Conservation (phyloP, 2,888 invertebrate genomes). For the Vanessa cardui region DNA sequence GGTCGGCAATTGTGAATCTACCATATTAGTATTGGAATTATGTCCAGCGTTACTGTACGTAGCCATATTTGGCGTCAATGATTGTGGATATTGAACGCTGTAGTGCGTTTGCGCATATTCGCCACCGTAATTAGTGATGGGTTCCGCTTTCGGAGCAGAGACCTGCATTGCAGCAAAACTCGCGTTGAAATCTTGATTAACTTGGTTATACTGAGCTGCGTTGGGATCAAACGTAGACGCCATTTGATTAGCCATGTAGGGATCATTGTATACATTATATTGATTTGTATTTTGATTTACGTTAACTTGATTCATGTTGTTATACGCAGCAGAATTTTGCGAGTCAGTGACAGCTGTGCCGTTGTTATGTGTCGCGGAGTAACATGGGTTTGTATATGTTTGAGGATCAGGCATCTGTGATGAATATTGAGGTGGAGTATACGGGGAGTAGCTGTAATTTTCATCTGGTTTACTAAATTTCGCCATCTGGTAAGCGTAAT, state of each 20-base stretch:
- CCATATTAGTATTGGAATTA: slow-evolving; percentile 56
- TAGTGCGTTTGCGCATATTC: slow-evolving; percentile 72
- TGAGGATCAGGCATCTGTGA: slow-evolving; percentile 59
- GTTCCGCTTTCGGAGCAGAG: slow-evolving; percentile 54
- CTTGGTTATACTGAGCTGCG: slow-evolving; percentile 46
- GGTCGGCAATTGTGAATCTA: slow-evolving; percentile 55
- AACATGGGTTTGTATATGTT: slow-evolving; percentile 65
- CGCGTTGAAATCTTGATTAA: slow-evolving; percentile 54
- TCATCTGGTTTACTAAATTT: slow-evolving; percentile 62
- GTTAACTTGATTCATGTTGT: slow-evolving; percentile 44
- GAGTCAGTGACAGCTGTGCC: slow-evolving; percentile 63
- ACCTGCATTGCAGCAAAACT: slow-evolving; percentile 72
- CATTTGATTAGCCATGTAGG: slow-evolving; percentile 48
- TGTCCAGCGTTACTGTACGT: slow-evolving; percentile 65
- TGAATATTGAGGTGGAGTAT: slow-evolving; percentile 67
- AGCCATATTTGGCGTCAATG: slow-evolving; percentile 51
- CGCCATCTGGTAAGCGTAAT: slow-evolving; percentile 56
- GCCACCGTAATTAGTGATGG: slow-evolving; percentile 45
- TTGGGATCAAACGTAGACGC: slow-evolving; percentile 53
- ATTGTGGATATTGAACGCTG: slow-evolving; percentile 64
- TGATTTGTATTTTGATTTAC: slow-evolving; percentile 43
- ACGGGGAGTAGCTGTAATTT: slow-evolving; percentile 61
- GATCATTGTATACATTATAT: slow-evolving; percentile 47
- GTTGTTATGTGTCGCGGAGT: slow-evolving; percentile 63
- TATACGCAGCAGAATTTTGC: slow-evolving; percentile 49